Conservation (phyloP, 2,888 invertebrate genomes). For the Drosophila prostipennis region DNA sequence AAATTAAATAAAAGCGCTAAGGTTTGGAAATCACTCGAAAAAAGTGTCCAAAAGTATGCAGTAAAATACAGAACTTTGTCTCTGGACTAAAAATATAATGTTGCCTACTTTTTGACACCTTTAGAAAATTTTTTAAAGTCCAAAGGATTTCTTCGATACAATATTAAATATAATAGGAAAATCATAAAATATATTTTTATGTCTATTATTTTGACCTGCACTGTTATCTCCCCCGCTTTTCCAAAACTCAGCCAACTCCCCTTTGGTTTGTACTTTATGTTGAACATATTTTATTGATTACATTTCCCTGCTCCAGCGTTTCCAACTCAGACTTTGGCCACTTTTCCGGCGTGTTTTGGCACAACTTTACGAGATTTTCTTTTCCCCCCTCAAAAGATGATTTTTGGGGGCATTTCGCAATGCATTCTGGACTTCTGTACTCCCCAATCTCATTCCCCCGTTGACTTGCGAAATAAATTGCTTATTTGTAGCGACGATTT, state of each 20-base stretch:
- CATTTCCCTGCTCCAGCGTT: slow-evolving; percentile 47
- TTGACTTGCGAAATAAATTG: slow-evolving; percentile 76
- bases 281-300: slow-evolving; percentile 77
- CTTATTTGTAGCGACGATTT: slow-evolving; percentile 80
- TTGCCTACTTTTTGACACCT: no score
- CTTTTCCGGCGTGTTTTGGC: slow-evolving; percentile 63
- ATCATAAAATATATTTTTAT: neutral
- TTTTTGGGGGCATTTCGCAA: slow-evolving; percentile 24
- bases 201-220: neutral
- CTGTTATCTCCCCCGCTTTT: neutral
- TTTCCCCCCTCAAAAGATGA: slow-evolving; percentile 9
- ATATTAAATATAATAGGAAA: no score
- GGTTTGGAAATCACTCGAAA: neutral
- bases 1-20: no score
- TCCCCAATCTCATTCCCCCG: slow-evolving; percentile 22
- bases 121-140: no score
- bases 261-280: slow-evolving; percentile 53
- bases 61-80: no score
- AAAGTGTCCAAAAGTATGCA: no score
- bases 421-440: slow-evolving; percentile 19
- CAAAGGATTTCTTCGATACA: neutral
- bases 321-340: slow-evolving; percentile 11
- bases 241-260: slow-evolving; percentile 15
- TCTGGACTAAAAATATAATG: no score
- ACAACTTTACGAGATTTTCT: slow-evolving; percentile 75